Conservation (phyloP, 2,888 invertebrate genomes). For the Lochmaea capreae region DNA sequence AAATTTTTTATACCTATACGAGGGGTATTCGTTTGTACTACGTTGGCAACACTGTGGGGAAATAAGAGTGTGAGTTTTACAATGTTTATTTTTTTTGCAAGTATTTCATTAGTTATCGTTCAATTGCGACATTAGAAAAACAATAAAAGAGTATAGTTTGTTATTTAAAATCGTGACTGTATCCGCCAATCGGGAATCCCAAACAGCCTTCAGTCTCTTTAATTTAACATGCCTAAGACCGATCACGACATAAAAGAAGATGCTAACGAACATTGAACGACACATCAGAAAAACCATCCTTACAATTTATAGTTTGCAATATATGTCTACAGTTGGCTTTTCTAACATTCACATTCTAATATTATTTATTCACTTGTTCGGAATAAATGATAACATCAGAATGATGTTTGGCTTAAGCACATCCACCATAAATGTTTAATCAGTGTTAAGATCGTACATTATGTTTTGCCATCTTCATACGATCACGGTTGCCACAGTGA, state of each 20-base stretch:
- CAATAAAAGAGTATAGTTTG: conserved; percentile 16
- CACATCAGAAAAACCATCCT: neutral
- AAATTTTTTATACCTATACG: no score
- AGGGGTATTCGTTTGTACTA: no score
- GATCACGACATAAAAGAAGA: conserved; percentile 29
- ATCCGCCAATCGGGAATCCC: conserved; percentile 17
- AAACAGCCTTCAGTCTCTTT: conserved; percentile 25
- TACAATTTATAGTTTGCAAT: neutral
- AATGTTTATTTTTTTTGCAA: neutral
- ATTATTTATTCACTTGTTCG: neutral
- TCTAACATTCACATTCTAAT: conserved; percentile 9
- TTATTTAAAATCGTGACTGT: conserved; percentile 28
- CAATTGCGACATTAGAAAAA: neutral
- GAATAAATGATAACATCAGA: neutral
- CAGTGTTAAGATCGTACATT: neutral
- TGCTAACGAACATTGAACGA: conserved; percentile 8
- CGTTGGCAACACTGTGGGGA: no score
- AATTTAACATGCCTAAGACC: conserved; percentile 26
- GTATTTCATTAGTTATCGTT: neutral
- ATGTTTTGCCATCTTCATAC: conserved; percentile 12
- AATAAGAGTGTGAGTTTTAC: neutral
- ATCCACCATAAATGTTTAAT: conserved; percentile 4
- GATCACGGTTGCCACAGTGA: conserved; percentile 7
- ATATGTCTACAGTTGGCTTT: neutral
- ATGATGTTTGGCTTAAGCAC: neutral